Evolutionary conservation across 2,888 invertebrate species (phyloP), one percentile per base, ranked within the genome.

Genomic region (Nomada hirtipes): DNA sequence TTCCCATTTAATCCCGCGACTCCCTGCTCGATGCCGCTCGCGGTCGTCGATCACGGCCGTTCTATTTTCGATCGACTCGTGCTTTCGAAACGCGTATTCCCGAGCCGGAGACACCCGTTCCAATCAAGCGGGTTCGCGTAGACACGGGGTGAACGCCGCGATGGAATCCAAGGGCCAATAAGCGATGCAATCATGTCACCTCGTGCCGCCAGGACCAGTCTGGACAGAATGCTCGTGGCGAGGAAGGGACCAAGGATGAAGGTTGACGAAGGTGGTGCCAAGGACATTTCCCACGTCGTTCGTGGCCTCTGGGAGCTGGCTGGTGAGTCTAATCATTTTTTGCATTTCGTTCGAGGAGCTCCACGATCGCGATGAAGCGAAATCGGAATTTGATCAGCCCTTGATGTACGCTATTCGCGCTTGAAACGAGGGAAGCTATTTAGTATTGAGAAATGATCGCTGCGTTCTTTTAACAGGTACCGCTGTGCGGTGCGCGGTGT

Each of bases 151-250:
- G 63, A 74, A 55, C 69, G 65, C 61, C 57, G 72, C 69, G 75
- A 68, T 71, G 89, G 86, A 87, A 89, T 89, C 85, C 78, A 60
- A 63, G 69, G 77, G 76, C 88, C 85, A 89, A 89, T 89, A 89
- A 89, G 83, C 86, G 83, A 89, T 87, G 87, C 88, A 88, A 88
- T 88, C 84, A 81, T 88, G 88, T 88, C 89, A 88, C 83, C 83
- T 87, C 59, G 53, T 53, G 4, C 59, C 53, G 76, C 65, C 52
- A 68, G 29, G 69, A 76, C 74, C 73, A 53, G 63, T 44, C 65
- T 47, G 36, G 36, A 36, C 36, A 36, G 36, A 36, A 36, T 36
- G 36, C 36, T 36, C 36, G 36, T 36, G 36, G 29, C 52, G 52
- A 68, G 50, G 75, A 67, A 76, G 69, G 74, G 60, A 72, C 64